Conservation (phyloP, 2,113 vertebrate species). For the Pteropus alecto region DNA sequence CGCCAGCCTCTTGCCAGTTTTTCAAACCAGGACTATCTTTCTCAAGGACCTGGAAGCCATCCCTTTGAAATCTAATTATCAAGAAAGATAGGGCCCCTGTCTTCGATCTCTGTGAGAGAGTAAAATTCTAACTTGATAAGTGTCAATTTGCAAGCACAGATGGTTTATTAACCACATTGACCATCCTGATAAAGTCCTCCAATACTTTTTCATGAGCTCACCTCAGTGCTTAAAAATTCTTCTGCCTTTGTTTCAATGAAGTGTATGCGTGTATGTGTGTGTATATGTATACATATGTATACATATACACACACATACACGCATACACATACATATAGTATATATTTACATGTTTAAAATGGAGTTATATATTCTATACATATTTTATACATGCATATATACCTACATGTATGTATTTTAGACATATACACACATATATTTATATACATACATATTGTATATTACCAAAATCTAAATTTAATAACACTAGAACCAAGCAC, state of each 20-base stretch:
- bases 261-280: background rate
- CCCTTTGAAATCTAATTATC: background rate
- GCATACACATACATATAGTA: no score
- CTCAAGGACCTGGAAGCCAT: background rate
- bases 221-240: background rate
- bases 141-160: background rate
- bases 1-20: background rate
- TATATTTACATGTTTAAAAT: background rate
- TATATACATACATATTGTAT: background rate
- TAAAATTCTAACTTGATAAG: background rate
- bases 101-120: background rate
- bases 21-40: background rate
- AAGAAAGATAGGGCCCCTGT: background rate
- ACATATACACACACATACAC: no score
- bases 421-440: background rate
- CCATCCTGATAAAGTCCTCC: background rate
- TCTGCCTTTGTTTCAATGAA: background rate
- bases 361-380: background rate
- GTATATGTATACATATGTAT: no score
- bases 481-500: background rate
- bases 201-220: background rate
- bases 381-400: background rate
- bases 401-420: background rate
- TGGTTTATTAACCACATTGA: background rate
- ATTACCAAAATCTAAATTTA: background rate